Percentiles rank a stretch among this genome's conserved stretches.
Evolutionary conservation across 2,797 vertebrate species (phyloP).

Genomic region (Remorina albescens): DNA sequence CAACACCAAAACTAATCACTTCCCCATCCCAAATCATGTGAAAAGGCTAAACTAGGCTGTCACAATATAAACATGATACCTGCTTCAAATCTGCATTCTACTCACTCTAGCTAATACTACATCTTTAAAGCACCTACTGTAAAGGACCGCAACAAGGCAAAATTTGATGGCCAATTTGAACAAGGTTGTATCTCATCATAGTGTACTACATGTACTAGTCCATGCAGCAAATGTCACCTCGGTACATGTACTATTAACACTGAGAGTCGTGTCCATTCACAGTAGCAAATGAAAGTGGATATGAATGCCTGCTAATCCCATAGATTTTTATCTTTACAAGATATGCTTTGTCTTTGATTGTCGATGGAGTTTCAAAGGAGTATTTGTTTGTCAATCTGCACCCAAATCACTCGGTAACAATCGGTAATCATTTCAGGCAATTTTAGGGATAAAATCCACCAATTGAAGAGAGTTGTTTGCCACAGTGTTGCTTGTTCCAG

Average conservation of each 20-base stretch:
- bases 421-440: neutral
- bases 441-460: constrained; percentile 30
- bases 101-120: neutral
- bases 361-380: neutral
- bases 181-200: neutral
- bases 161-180: too few relatives aligned
- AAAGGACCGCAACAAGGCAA: neutral
- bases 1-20: neutral
- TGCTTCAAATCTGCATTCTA: neutral
- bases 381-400: too few relatives aligned
- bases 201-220: neutral
- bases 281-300: neutral
- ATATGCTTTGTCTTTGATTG: too few relatives aligned
- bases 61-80: neutral
- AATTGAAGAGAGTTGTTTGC: constrained; percentile 28
- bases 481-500: constrained; percentile 9
- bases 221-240: neutral
- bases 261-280: neutral
- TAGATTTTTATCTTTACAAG: neutral
- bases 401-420: too few relatives aligned
- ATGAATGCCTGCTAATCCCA: neutral
- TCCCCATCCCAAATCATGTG: neutral
- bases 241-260: neutral
- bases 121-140: neutral
- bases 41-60: neutral